Conservation (phyloP, 2,113 vertebrate genomes). For the Microtus montanus region DNA sequence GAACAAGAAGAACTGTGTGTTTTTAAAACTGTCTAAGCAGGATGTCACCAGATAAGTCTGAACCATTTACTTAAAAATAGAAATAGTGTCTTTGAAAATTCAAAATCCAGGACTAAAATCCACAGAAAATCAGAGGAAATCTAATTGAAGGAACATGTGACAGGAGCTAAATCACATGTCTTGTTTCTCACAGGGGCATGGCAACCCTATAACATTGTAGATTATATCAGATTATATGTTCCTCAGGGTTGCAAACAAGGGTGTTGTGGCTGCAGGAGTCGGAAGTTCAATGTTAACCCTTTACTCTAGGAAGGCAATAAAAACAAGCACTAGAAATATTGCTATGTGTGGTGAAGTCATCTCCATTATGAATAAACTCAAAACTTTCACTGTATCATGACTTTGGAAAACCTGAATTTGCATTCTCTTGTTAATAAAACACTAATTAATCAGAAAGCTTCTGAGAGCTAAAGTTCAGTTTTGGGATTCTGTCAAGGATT, state of each 20-base stretch:
- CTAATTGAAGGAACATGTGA: neutral
- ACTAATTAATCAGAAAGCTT: neutral
- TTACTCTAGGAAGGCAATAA: neutral
- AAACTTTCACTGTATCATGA: neutral
- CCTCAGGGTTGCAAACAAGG: neutral
- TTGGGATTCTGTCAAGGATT: neutral
- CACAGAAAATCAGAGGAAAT: neutral
- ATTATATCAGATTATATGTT: neutral
- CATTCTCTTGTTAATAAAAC: neutral
- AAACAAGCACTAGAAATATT: neutral
- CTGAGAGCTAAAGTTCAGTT: neutral
- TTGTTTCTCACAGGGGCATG: neutral
- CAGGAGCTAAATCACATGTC: neutral
- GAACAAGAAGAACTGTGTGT: neutral
- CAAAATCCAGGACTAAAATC: neutral
- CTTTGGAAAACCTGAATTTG: neutral
- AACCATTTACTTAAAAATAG: conserved; percentile 26
- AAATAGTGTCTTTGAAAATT: conserved; percentile 30
- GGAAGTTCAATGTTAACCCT: neutral
- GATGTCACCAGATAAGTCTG: neutral
- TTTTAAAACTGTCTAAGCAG: neutral
- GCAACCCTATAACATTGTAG: neutral
- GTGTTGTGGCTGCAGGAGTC: neutral
- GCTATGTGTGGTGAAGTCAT: neutral
- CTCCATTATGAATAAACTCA: neutral